phyloP scores from a whole-genome alignment of 2,888 invertebrate genomes.

The Anoplius nigerrimus region DNA sequence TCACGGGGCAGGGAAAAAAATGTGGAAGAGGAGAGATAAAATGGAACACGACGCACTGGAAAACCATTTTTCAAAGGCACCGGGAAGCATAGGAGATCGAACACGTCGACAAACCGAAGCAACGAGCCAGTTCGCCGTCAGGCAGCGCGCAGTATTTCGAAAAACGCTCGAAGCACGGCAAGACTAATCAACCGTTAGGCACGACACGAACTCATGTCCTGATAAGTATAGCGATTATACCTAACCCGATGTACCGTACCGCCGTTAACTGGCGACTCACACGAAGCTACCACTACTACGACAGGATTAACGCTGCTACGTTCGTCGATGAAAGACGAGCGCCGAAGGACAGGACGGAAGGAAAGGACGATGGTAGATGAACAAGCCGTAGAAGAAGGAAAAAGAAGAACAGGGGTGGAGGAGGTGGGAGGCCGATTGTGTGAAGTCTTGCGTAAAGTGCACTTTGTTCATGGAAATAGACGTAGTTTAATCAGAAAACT shows the following conservation, averaged over 20 bases:
- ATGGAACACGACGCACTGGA: too few species aligned
- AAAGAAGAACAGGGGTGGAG: not conserved
- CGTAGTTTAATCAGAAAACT: slow-evolving; percentile 63
- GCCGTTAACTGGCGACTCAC: slow-evolving; percentile 8
- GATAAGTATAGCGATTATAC: slow-evolving; percentile 11
- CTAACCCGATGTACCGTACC: slow-evolving; percentile 1
- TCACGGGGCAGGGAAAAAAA: too few species aligned
- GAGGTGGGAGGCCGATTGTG: not conserved
- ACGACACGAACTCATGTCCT: slow-evolving; percentile 10
- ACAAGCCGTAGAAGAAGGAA: not conserved
- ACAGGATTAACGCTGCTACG: not conserved
- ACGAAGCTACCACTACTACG: not conserved
- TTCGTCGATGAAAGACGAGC: not conserved
- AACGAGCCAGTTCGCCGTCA: too few species aligned
- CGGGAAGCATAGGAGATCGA: too few species aligned
- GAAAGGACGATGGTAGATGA: not conserved
- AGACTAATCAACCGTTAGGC: slow-evolving; percentile 15
- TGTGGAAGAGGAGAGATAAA: too few species aligned
- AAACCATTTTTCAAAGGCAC: too few species aligned
- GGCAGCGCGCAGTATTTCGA: too few species aligned
- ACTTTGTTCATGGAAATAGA: slow-evolving; percentile 50
- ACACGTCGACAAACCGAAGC: too few species aligned
- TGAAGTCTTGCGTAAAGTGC: slow-evolving; percentile 34
- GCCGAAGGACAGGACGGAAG: too few species aligned
- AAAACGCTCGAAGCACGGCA: not conserved